Evolutionary conservation across 2,888 invertebrate species (phyloP).

Genomic region (Chrysodeixis includens): DNA sequence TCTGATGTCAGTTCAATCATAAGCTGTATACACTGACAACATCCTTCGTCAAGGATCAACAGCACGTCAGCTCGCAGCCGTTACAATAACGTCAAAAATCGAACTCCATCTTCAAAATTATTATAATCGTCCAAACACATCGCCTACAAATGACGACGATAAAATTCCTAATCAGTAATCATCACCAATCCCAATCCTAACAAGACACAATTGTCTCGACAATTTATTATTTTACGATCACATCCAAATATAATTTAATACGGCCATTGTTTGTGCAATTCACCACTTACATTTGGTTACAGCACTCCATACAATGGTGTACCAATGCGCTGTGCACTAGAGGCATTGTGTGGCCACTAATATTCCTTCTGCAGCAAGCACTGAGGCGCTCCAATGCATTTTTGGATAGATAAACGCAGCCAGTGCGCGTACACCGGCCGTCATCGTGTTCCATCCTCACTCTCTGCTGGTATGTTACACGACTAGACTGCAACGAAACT

Average conservation of each 20-base stretch:
- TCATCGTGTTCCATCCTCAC: conserved; percentile 91
- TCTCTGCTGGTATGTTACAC: conserved; percentile 86
- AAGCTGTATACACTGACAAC: not conserved
- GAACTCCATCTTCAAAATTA: not conserved
- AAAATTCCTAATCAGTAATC: not conserved
- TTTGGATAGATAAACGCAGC: conserved; percentile 96
- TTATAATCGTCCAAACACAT: not conserved
- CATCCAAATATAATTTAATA: not conserved
- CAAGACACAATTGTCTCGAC: not conserved
- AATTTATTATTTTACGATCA: not conserved
- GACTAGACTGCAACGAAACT: not conserved
- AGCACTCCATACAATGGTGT: conserved; percentile 46
- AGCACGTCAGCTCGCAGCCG: too few relatives aligned
- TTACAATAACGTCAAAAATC: not conserved
- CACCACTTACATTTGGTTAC: conserved; percentile 30
- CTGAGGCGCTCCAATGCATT: conserved; percentile 91
- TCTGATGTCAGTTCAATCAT: not conserved
- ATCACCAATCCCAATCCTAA: not conserved
- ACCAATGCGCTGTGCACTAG: conserved; percentile 33
- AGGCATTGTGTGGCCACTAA: conserved; percentile 39
- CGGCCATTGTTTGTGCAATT: not conserved
- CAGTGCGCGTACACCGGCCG: conserved; percentile 93
- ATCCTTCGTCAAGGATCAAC: not conserved
- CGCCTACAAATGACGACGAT: not conserved
- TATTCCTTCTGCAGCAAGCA: conserved; percentile 37